Base-by-base conservation (phyloP, 2,113 vertebrate genomes). In the Corythornis cristatus region DNA sequence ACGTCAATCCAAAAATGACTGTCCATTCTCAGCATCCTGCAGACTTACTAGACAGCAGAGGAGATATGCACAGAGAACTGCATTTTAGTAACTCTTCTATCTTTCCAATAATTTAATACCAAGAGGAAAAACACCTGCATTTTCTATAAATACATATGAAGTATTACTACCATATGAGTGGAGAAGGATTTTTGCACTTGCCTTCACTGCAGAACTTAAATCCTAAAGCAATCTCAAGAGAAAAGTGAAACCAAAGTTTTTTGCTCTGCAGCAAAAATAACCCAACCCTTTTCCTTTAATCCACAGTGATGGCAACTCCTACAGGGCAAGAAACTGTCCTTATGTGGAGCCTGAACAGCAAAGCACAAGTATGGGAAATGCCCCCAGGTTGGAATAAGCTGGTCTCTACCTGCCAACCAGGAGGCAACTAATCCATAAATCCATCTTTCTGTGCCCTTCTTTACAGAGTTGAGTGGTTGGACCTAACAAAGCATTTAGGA, bases 101-200 rank as follows among this genome's bases (percentile, higher is more conserved):
- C 17, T 23, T 64, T 68, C 43, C 37, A 77, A 66, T 54, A 85
- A 71, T 37, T 83, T 50, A 83, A 77, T 29, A 74, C 15, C 64
- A 88, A 71, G 11, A 75, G 54, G 57, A 78, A 90, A 92, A 87
- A 93, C 50, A 72, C 21, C 77, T 88, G 15, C 46, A 83, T 43
- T 68, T 95, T 90, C 86, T 90, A 89, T 88, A 93, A 95, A 91
- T 92, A 95, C 1, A 51, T 11, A 21, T 23, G 2, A 75, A 78
- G 60, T 84, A 96, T 97, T 88, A 87, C 79, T 68, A 90, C 82
- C 93, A 76, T 71, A 80, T 91, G 84, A 80, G 82, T 58, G 42
- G 25, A 86, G 54, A 93, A 90, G 43, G 16, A 23, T 12, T 95
- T 88, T 85, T 95, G 50, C 76, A 95, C 70, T 95, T 91, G 60